Evolutionary conservation across 2,888 invertebrate species (phyloP).

Genomic region (Candidula unifasciata): DNA sequence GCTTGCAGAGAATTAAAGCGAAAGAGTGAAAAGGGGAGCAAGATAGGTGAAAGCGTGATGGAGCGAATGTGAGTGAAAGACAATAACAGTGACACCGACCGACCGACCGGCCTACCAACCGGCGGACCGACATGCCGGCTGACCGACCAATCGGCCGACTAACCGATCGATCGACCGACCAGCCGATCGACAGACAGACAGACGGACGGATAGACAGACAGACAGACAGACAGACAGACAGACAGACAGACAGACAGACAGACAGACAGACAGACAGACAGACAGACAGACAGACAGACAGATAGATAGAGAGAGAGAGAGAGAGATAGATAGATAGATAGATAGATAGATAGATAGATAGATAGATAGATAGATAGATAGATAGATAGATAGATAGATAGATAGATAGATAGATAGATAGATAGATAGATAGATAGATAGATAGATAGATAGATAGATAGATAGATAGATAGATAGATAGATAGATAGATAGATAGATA

Average conservation of each 20-base stretch:
- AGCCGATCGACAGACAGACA: too few species aligned
- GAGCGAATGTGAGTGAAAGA: too few species aligned
- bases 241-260: slow-evolving; percentile 28
- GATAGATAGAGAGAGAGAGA: not conserved
- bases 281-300: slow-evolving; percentile 22
- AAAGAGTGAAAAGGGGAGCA: too few species aligned
- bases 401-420: too few species aligned
- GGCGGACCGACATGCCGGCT: too few species aligned
- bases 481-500: slow-evolving; percentile 17
- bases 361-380: slow-evolving; percentile 25
- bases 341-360: slow-evolving; percentile 17
- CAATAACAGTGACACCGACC: too few species aligned
- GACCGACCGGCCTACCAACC: too few species aligned
- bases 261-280: slow-evolving; percentile 27
- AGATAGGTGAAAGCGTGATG: too few species aligned
- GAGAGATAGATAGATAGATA: slow-evolving; percentile 16
- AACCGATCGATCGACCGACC: too few species aligned
- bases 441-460: not conserved
- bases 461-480: slow-evolving; percentile 17
- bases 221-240: slow-evolving; percentile 29
- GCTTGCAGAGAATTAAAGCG: too few species aligned
- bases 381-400: slow-evolving; percentile 18
- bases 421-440: too few species aligned
- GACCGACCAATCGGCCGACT: too few species aligned
- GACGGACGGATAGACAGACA: not conserved